Base-by-base conservation (phyloP, 2,113 vertebrate species). In the Chamaetylas fuelleborni region DNA sequence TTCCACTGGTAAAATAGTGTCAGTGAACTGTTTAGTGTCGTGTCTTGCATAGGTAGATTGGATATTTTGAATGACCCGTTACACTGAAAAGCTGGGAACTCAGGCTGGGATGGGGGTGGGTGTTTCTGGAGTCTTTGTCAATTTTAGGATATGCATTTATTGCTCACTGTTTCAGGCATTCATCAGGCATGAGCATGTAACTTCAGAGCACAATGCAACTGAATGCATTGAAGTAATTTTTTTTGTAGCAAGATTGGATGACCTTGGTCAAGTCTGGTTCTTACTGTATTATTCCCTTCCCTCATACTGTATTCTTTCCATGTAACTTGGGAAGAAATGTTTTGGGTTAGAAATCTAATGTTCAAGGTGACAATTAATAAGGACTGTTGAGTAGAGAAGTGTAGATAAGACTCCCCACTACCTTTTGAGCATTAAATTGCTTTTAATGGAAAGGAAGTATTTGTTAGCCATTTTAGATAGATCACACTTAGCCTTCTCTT, bases 281-380 rank as follows among this genome's bases (percentile, higher is more conserved):
- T 95, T 94, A 62, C 38, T 85, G 58, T 79, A 38, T 76, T 88
- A 43, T 94, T 96, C 60, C 47, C 36, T 97, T 95, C 74, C 26
- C 47, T 64, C 73, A 90, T 90, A 87, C 69, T 78, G 9, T 73
- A 81, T 95, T 80, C 87, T 72, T 86, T 78, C 72, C 7, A 22
- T 90, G 38, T 76, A 79, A n/a, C 48, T 89, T 51, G 54, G 24
- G 31, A 79, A 91, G 57, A 81, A 76, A 60, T 82, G 53, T 92
- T 97, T 96, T 91, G 57, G 40, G n/a, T 86, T 96, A 96, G 86
- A 94, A 92, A 95, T 47, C 34, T 14, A 36, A 7, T 72, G 58
- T 94, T 96, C 60, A 90, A 69, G 54, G 48, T 95, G 83, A 82
- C 80, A 87, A 40, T 93, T 93, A 95, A 73, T 78, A 72, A 36